These are phyloP conservation scores for Ciconia maguari DNA, from an alignment of 2,113 vertebrate genomes.

Conservation along the genomic window DNA sequence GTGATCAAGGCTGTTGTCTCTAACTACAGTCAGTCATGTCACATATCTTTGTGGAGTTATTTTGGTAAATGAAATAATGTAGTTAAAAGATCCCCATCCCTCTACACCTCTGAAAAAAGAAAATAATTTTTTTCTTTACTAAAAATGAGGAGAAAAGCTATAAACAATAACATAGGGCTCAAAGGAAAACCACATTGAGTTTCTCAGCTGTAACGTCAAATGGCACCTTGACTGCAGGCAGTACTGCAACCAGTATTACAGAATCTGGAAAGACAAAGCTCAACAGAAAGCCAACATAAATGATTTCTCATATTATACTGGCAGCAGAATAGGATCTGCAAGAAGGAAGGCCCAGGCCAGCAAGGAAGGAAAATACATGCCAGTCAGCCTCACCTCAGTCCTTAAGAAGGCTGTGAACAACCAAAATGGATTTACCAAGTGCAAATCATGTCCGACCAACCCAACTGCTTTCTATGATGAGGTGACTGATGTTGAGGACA, in stretches of 20 bases:
- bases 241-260: background rate
- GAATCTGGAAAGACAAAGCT: background rate
- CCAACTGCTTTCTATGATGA: background rate
- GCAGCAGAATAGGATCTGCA: background rate
- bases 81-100: background rate
- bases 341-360: background rate
- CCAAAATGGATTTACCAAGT: background rate
- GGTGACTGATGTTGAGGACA: background rate
- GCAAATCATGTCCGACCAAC: background rate
- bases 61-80: background rate
- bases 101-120: background rate
- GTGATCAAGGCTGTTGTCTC: background rate
- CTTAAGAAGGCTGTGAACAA: background rate
- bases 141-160: background rate
- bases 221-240: background rate
- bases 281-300: background rate
- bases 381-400: background rate
- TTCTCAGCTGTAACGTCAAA: background rate
- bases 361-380: background rate
- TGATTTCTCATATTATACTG: background rate
- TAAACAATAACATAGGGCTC: background rate
- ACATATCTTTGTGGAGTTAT: background rate
- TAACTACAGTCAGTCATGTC: background rate
- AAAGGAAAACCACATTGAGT: background rate
- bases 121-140: background rate